A percentile compares a stretch with the other conserved stretches of the same genome.
phyloP scores from a whole-genome alignment of 2,888 invertebrate genomes.

The Caenorhabditis angaria region DNA sequence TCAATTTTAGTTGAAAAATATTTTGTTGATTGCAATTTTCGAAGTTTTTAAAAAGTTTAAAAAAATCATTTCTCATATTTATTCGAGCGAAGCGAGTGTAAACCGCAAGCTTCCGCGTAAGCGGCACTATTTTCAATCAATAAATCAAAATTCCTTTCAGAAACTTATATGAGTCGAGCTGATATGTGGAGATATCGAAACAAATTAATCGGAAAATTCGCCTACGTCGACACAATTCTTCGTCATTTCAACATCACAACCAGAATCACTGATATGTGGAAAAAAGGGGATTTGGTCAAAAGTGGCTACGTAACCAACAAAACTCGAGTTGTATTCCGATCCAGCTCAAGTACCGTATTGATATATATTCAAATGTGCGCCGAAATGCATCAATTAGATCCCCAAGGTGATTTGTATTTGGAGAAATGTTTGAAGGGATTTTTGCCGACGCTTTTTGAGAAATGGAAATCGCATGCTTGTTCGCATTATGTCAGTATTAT shows the following conservation, averaged over 20 bases:
- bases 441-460: constrained; percentile 90
- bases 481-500: constrained; percentile 77
- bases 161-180: constrained; percentile 95
- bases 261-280: constrained; percentile 45
- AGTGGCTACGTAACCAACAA: constrained; percentile 90
- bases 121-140: too few species aligned
- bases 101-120: too few species aligned
- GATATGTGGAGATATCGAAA: constrained; percentile 98
- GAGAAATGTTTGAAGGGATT: constrained; percentile 89
- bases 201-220: constrained; percentile 84
- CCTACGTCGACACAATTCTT: constrained; percentile 37
- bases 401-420: constrained; percentile 96
- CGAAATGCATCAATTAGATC: constrained; percentile 99
- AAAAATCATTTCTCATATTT: too few species aligned
- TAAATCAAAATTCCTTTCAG: too few species aligned
- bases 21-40: too few species aligned
- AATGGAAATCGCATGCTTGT: constrained; percentile 94
- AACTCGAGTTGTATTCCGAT: constrained; percentile 94
- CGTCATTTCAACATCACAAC: constrained; percentile 40
- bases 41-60: too few species aligned
- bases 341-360: constrained; percentile 96
- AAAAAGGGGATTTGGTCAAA: constrained; percentile 72
- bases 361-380: constrained; percentile 81
- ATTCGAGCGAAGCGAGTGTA: too few species aligned
- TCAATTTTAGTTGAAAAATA: too few species aligned